Base-by-base conservation (phyloP, 2,797 vertebrate species). In the Alfaro cultratus region DNA sequence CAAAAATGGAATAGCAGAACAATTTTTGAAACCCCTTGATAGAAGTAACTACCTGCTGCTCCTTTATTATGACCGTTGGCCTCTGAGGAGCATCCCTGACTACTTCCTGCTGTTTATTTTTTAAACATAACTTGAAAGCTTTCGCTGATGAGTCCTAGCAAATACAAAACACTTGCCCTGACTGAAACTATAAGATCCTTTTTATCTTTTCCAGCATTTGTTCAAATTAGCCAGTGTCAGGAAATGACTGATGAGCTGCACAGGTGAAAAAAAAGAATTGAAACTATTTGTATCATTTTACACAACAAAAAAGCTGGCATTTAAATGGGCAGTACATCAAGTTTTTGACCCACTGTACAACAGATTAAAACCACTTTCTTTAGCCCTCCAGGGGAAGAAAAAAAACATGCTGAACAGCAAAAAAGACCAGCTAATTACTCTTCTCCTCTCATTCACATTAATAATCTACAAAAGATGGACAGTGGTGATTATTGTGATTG, bases 401-500 rank as follows among this genome's bases (percentile, higher is more conserved):
- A 34, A 73, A 71, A 64, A 51, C 72, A 34, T 0, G n/a, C 68
- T 5, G 8, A 45, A 76, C 46, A 81, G 76, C 81, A 76, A 82
- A 85, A 71, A 80, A 3, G 55, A 75, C 73, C 76, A 84, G 75
- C 11, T 70, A 71, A 36, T 34, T 57, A 46, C 31, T 77, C 77
- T 77, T 77, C 85, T 74, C 79, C 36, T 51, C 84, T 82, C 80
- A 67, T 79, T 87, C 84, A 77, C 82, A 89, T 82, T 83, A 89
- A 91, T 78, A 79, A 89, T 86, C 82, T 84, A 34, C 80, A 86
- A 82, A 76, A 75, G 75, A 91, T 57, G 86, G 90, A 91, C 89
- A 85, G 89, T 74, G 34, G 88, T 78, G 85, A 93, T 92, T 90
- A 89, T 4, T 51, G 74, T 92, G 91, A 94, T 85, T 31, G 87